Evolutionary conservation across 2,888 invertebrate species (phyloP), one percentile per base, ranked within the genome.

Genomic region (Eremobia ochroleuca): DNA sequence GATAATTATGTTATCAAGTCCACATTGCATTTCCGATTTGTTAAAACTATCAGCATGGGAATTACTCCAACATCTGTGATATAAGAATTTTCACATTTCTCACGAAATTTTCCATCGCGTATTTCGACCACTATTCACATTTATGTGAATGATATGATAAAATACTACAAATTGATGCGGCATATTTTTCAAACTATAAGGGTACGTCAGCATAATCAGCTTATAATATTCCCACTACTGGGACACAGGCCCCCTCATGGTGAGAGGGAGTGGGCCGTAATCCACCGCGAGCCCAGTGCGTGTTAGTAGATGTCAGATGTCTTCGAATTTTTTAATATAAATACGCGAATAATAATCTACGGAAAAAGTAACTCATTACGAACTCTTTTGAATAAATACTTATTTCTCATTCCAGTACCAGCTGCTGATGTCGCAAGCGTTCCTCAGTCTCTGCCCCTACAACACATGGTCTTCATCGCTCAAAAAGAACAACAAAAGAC

Each of bases 391-490:
- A 37, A 84, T 43, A 31, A 37, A 62, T 31, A 0, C 9, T 13
- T 68, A 18, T 73, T 73, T 72, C 59, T 78, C 37, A 64, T 89
- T 91, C 5, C 88, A 94, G 94, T 94, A 93, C 67, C 92, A 92
- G n/a, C 79, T 94, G 18, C 84, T 94, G 74, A 94, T 93, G 94
- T 90, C 93, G 0, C 88, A 94, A 79, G 91, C 92, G 4, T 90
- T 94, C 31, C 86, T 94, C 8, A 89, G 91, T 75, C 75, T 94
- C 11, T 88, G 91, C 0, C 77, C 90, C 25, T 87, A 88, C 78
- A 93, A 93, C 77, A 88, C 92, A 2, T 94, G 94, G 94, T 90
- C 93, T 0, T 86, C 89, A 8, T 83, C 82, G 25, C 85, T 94
- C 2, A 89, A 83, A 13, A 73, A 91, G 25, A 85, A 87, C 6